Conservation (phyloP, 2,888 invertebrate genomes). For the Cephus pygmeus region DNA sequence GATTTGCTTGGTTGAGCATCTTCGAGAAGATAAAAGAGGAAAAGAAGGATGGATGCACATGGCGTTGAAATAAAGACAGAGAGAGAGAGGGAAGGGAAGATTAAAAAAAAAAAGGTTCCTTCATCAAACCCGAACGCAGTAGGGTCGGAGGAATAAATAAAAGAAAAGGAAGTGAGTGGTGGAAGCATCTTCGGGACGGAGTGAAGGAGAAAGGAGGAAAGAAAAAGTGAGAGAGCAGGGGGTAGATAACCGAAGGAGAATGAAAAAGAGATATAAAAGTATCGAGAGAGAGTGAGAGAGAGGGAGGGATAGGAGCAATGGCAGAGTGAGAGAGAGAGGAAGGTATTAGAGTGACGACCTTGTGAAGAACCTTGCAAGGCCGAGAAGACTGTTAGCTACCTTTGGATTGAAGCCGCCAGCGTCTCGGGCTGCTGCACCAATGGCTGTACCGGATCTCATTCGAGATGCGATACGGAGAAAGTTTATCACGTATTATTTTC, state of each 20-base stretch:
- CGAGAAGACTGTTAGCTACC: constrained; percentile 47
- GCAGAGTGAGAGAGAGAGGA: constrained; percentile 31
- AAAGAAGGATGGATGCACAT: not conserved
- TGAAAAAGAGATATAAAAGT: constrained; percentile 18
- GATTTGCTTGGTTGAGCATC: not conserved
- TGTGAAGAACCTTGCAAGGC: constrained; percentile 56
- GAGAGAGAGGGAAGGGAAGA: not conserved
- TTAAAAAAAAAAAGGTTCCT: constrained; percentile 22
- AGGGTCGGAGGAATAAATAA: constrained; percentile 18
- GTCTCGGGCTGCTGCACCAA: constrained; percentile 33
- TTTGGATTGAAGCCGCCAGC: constrained; percentile 28
- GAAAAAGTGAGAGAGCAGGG: constrained; percentile 11
- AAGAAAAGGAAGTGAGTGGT: constrained; percentile 13
- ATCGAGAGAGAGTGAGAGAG: constrained; percentile 14
- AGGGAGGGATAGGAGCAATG: constrained; percentile 21
- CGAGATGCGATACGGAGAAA: constrained; percentile 47
- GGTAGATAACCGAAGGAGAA: constrained; percentile 27
- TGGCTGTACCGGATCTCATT: constrained; percentile 33
- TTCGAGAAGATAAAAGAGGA: not conserved
- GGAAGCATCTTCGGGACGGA: not conserved
- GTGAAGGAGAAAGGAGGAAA: constrained; percentile 5
- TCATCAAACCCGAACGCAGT: constrained; percentile 26
- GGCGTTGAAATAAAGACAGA: not conserved
- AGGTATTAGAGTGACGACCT: constrained; percentile 52
- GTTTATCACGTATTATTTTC: constrained; percentile 18